A percentile compares a stretch with the other conserved stretches of the same genome.
Evolutionary conservation across 1,140 invertebrate genomes (phyloP).

Genomic region (Manduca sexta): DNA sequence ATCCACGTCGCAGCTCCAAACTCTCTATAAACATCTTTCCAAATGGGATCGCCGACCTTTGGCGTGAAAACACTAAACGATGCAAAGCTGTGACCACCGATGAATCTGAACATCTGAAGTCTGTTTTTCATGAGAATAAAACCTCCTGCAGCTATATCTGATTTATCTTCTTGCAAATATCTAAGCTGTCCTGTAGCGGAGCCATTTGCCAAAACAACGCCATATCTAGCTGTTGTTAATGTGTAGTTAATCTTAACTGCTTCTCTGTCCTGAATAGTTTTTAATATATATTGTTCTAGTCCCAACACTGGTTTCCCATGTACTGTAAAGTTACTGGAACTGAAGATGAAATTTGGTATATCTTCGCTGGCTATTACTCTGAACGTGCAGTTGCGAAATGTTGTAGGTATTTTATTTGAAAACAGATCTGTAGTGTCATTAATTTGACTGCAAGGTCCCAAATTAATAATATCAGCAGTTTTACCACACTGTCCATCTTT

Average conservation of each 20-base stretch:
- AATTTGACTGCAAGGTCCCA: conserved; percentile 20
- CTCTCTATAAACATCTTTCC: conserved; percentile 35
- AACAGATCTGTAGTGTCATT: conserved; percentile 11
- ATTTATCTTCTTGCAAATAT: conserved; percentile 18
- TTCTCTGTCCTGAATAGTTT: conserved; percentile 20
- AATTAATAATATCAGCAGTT: conserved; percentile 11
- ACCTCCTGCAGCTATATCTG: conserved; percentile 29
- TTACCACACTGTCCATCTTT: conserved; percentile 23
- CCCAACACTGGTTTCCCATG: conserved; percentile 21
- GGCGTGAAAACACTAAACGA: conserved; percentile 30
- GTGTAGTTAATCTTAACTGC: conserved; percentile 17
- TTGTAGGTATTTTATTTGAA: conserved; percentile 11
- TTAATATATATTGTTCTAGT: conserved; percentile 32
- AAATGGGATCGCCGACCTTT: conserved; percentile 17
- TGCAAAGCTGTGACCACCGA: conserved; percentile 35
- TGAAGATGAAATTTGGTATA: conserved; percentile 25
- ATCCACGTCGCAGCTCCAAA: conserved; percentile 33
- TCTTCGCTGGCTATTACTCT: conserved; percentile 25
- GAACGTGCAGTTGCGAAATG: conserved; percentile 24
- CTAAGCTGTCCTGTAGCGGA: conserved; percentile 27
- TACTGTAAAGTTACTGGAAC: conserved; percentile 16
- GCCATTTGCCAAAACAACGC: conserved; percentile 31
- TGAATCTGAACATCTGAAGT: conserved; percentile 28
- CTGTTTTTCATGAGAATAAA: conserved; percentile 28
- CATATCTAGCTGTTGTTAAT: conserved; percentile 7